A percentile compares a stretch with the other conserved stretches of the same genome.
phyloP scores from a whole-genome alignment of 2,113 vertebrate species.

The Syrmaticus mikado region DNA sequence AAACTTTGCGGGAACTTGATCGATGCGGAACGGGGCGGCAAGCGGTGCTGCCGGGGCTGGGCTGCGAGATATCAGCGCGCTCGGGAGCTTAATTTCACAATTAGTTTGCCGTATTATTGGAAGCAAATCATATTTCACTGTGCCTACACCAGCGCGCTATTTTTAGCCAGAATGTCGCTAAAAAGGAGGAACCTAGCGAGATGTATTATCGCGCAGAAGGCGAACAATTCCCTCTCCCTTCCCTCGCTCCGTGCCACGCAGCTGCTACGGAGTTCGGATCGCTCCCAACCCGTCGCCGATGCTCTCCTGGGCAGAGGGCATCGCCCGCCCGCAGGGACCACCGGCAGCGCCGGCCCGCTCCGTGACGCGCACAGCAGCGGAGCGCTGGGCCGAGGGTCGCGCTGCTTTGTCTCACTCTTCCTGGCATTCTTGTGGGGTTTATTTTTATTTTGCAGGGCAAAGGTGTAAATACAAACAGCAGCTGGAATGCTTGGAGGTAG shows the following conservation, averaged over 20 bases:
- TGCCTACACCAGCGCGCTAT: constrained; percentile 76
- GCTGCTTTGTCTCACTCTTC: not conserved
- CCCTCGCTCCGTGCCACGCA: not conserved
- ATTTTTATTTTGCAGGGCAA: not conserved
- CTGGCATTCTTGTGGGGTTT: not conserved
- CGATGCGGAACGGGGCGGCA: constrained; percentile 49
- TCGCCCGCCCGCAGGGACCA: not conserved
- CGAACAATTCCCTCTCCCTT: constrained; percentile 33
- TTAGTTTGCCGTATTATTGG: constrained; percentile 77
- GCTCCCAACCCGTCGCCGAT: not conserved
- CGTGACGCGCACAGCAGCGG: not conserved
- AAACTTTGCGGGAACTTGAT: constrained; percentile 55
- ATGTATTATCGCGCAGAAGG: constrained; percentile 57
- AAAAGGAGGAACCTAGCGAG: constrained; percentile 59
- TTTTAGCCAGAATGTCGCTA: constrained; percentile 77
- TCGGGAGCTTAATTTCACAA: constrained; percentile 74
- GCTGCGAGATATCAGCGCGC: constrained; percentile 42
- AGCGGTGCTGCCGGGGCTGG: constrained; percentile 58
- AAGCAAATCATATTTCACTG: constrained; percentile 78
- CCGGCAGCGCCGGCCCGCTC: too few relatives aligned
- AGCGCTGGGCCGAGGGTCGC: not conserved
- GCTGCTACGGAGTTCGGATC: not conserved
- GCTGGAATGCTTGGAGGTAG: not conserved
- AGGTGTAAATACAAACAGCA: not conserved
- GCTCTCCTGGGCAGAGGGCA: constrained; percentile 50